Percentiles rank a stretch among this genome's conserved stretches.
These are phyloP conservation scores for Scolopax mira DNA, from an alignment of 2,113 vertebrate species.

Conservation along the genomic window DNA sequence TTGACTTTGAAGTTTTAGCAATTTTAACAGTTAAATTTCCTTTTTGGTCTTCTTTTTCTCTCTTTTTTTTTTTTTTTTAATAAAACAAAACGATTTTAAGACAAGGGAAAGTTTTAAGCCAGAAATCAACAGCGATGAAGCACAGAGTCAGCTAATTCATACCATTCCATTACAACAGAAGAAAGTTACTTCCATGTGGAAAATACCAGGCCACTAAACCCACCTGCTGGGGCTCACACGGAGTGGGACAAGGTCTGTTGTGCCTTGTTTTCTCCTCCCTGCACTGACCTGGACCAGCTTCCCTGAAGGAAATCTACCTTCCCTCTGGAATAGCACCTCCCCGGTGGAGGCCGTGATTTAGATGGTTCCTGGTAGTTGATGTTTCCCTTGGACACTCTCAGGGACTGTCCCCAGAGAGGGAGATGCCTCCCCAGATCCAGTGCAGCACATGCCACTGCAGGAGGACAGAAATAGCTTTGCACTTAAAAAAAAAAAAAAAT, in stretches of 20 bases:
- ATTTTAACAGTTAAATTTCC: neutral
- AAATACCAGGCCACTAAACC: neutral
- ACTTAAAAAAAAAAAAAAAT: neutral
- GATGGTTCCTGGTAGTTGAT: accelerated
- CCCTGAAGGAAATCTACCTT: neutral
- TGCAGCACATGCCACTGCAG: accelerated
- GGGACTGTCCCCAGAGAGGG: accelerated
- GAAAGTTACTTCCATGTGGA: neutral
- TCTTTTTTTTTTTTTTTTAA: neutral
- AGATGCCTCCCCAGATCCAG: neutral
- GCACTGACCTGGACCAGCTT: accelerated
- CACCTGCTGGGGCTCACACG: neutral
- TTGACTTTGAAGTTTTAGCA: neutral
- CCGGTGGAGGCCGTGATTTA: neutral
- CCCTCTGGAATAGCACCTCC: neutral
- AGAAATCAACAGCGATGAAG: neutral
- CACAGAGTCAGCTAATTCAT: neutral
- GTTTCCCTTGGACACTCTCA: neutral
- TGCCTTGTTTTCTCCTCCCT: neutral
- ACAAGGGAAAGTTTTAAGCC: neutral
- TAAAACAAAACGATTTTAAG: neutral
- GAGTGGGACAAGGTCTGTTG: neutral
- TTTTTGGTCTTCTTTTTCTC: neutral
- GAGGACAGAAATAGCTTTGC: neutral
- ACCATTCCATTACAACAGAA: neutral